These are phyloP conservation scores for Phycodurus eques DNA, from an alignment of 2,113 vertebrate genomes.

Conservation along the genomic window DNA sequence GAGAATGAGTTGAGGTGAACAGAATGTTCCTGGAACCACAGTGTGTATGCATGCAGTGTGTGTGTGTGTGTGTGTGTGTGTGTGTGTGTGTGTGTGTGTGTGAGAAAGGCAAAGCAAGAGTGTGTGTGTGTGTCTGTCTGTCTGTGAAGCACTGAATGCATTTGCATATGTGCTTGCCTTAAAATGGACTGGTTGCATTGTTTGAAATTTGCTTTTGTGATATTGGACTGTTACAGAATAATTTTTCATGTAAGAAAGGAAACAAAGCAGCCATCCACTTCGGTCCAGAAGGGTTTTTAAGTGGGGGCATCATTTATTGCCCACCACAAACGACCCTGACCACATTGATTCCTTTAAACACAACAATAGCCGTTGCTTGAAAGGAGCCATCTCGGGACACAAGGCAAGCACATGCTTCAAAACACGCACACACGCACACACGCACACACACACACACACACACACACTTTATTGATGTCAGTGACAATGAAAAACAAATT, in stretches of 20 bases:
- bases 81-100: conserved; percentile 4
- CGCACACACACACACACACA: no score
- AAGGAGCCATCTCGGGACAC: background rate
- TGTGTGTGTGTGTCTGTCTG: conserved; percentile 7
- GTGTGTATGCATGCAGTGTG: conserved; percentile 22
- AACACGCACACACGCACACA: background rate
- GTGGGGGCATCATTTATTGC: background rate
- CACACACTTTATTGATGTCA: background rate
- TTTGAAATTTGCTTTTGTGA: background rate
- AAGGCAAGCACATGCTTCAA: background rate
- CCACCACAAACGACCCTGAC: background rate
- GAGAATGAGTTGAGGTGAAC: conserved; percentile 54
- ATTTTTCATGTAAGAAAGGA: background rate
- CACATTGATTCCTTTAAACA: background rate
- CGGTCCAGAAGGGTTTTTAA: background rate
- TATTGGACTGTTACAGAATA: background rate
- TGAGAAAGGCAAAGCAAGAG: conserved; percentile 3
- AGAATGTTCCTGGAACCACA: conserved; percentile 63
- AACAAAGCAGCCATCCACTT: background rate
- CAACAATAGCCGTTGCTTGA: conserved; percentile 2
- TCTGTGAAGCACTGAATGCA: conserved; percentile 7
- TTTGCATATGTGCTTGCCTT: background rate
- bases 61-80: conserved; percentile 7
- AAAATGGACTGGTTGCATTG: background rate
- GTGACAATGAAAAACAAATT: background rate